These are phyloP conservation scores for Andrena bicolor DNA, from an alignment of 2,888 invertebrate species.

Conservation along the genomic window DNA sequence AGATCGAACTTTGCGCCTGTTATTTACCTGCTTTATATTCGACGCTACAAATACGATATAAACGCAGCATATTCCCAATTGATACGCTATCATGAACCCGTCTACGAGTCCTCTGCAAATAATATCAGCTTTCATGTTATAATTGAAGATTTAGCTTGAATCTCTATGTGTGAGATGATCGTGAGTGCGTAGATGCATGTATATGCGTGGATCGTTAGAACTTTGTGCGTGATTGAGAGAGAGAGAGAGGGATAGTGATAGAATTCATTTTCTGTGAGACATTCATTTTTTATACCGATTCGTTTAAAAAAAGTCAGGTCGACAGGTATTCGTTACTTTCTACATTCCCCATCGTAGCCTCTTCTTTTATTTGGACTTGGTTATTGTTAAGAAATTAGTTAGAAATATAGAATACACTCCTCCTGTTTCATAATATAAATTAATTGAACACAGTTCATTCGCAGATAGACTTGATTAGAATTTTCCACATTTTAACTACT, in stretches of 20 bases:
- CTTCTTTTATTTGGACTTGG: no score
- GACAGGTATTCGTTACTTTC: no score
- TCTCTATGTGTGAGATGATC: conserved; percentile 44
- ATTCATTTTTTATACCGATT: no score
- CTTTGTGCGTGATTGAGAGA: conserved; percentile 2
- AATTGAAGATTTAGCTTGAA: conserved; percentile 23
- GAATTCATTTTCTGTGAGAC: no score
- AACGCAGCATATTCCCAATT: conserved; percentile 95
- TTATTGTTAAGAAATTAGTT: no score
- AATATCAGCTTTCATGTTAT: conserved; percentile 64
- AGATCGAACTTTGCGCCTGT: conserved; percentile 35
- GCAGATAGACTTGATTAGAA: background rate
- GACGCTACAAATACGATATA: conserved; percentile 93
- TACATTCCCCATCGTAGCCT: no score
- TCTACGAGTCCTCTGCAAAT: conserved; percentile 87
- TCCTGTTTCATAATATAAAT: no score
- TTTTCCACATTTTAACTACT: no score
- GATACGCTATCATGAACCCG: conserved; percentile 91
- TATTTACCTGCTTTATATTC: conserved; percentile 88
- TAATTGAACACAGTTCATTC: background rate
- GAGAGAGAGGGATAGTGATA: background rate
- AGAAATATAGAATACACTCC: no score
- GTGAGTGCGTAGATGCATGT: conserved; percentile 31
- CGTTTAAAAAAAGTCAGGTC: no score
- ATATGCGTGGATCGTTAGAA: conserved; percentile 19